Conservation (phyloP, 2,113 vertebrate genomes). For the Passer montanus region DNA sequence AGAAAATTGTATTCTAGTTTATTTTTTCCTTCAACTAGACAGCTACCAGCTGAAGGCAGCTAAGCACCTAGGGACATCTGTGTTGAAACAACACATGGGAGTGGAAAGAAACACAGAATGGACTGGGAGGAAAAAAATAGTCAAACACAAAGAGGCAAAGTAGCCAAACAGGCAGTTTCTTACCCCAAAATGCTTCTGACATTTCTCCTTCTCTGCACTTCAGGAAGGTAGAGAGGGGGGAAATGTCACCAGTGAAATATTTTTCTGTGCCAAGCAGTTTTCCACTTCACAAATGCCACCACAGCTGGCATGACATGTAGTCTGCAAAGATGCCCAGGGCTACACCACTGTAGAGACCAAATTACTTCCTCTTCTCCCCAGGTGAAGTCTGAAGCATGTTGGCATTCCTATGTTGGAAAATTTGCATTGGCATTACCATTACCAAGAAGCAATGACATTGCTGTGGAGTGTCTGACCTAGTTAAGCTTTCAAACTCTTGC, state of each 20-base stretch:
- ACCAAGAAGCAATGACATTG: background rate
- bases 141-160: background rate
- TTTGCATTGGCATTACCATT: background rate
- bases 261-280: conserved; percentile 3
- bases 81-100: background rate
- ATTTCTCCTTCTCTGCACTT: background rate
- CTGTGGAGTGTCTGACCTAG: background rate
- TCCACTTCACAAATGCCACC: background rate
- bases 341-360: background rate
- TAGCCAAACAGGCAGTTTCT: background rate
- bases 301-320: background rate
- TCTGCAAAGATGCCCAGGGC: background rate
- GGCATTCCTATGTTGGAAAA: conserved; percentile 23
- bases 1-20: background rate
- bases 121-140: background rate
- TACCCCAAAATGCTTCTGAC: background rate
- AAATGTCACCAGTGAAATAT: background rate
- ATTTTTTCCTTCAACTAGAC: conserved; percentile 5
- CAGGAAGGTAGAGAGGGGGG: background rate
- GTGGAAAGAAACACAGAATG: background rate
- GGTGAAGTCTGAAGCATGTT: conserved; percentile 8
- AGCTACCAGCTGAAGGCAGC: background rate
- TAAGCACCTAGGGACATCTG: background rate
- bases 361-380: background rate
- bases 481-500: background rate